Evolutionary conservation across 2,888 invertebrate species (phyloP), one percentile per base, ranked within the genome.

Genomic region (Morpho achilles): DNA sequence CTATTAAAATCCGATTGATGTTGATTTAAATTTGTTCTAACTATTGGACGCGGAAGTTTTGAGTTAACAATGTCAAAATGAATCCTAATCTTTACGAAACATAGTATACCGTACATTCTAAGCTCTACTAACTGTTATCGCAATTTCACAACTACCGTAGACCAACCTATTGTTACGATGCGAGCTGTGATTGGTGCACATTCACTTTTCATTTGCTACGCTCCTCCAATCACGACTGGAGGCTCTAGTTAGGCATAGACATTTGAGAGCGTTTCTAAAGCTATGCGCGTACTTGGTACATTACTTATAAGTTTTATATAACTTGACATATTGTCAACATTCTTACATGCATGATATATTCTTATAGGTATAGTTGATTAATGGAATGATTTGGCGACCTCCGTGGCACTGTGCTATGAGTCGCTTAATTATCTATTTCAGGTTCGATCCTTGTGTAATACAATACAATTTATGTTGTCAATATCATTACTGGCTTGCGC

Each of bases 161-260:
- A 73, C 69, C 68, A 65, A 71, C 76, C 86, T 81, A 87, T 87
- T 87, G 86, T 87, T 77, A 68, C 68, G 67, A 66, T 64, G 64
- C 48, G 59, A 61, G 54, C 62, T 66, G 70, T 66, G 46, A 85
- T 85, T 85, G 85, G 85, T 55, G 61, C 69, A 50, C 63, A 62
- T 62, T 64, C 42, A 56, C 52, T 56, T 59, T 55, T 58, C 47
- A 40, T 61, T 63, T 46, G 68, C 72, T 64, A 53, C 67, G 67
- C 56, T 77, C 75, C 76, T 77, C 89, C 88, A 88, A 88, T 88
- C 84, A 82, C 76, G 64, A 74, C 72, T 16, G 59, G 73, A 79
- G 76, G 78, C 65, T 77, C 71, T 71, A 75, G 70, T 75, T 79
- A 79, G 78, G 67, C 69, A 65, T 66, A 71, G 67, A 68, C 61